Evolutionary conservation across 2,888 invertebrate genomes (phyloP).

Genomic region (Hypomecis atomaria): DNA sequence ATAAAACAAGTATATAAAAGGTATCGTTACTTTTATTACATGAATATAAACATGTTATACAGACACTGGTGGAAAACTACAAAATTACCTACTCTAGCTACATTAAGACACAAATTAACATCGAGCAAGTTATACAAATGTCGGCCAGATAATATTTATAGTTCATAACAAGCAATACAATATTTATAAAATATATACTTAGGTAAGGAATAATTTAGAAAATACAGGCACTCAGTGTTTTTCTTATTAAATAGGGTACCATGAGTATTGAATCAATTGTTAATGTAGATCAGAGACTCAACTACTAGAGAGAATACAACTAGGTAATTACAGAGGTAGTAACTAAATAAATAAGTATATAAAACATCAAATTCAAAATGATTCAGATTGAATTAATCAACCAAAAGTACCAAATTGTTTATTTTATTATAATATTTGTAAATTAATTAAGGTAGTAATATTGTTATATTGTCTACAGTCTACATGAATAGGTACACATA

Average conservation of each 20-base stretch:
- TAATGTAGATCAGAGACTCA: constrained; percentile 9
- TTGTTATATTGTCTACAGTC: constrained; percentile 38
- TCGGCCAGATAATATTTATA: constrained; percentile 49
- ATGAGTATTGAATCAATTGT: constrained; percentile 13
- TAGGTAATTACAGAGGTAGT: background rate
- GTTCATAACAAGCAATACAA: constrained; percentile 23
- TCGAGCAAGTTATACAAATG: constrained; percentile 46
- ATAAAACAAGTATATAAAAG: constrained; percentile 41
- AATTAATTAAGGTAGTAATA: constrained; percentile 6
- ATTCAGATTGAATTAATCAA: constrained; percentile 1
- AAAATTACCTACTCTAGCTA: constrained; percentile 70
- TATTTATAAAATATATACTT: constrained; percentile 13
- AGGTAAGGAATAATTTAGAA: constrained; percentile 15
- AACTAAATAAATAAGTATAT: constrained; percentile 9
- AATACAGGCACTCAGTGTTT: constrained; percentile 24
- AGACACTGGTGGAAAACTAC: constrained; percentile 80
- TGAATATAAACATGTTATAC: constrained; percentile 72
- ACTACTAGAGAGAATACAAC: constrained; percentile 11
- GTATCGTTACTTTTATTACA: constrained; percentile 72
- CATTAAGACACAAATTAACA: constrained; percentile 60
- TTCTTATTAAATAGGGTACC: constrained; percentile 11
- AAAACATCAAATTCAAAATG: constrained; percentile 4
- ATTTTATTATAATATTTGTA: background rate
- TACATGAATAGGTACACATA: constrained; percentile 43
- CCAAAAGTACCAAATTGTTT: background rate